Conservation (phyloP, 2,797 vertebrate species). For the Schizopygopsis malacanthus region DNA sequence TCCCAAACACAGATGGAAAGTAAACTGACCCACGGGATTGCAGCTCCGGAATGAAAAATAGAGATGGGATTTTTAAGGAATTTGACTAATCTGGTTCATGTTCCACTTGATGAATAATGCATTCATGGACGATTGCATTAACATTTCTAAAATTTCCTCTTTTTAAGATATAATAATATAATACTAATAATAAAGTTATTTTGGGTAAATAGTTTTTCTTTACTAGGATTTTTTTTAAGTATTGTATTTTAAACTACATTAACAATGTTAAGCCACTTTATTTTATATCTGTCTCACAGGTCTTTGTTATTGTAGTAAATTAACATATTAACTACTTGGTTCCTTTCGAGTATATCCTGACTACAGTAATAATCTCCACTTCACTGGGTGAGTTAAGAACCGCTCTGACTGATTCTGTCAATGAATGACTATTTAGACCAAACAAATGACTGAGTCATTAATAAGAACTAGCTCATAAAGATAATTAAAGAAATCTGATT, state of each 20-base stretch:
- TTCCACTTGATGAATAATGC: not conserved
- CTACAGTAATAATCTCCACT: not conserved
- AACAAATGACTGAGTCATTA: not conserved
- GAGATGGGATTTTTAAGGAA: not conserved
- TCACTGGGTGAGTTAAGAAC: not conserved
- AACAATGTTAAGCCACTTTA: not conserved
- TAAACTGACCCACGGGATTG: not conserved
- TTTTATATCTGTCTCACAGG: too few relatives aligned
- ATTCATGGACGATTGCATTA: not conserved
- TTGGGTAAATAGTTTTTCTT: not conserved
- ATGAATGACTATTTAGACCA: not conserved
- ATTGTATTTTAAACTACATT: not conserved
- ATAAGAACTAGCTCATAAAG: not conserved
- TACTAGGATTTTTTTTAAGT: too few relatives aligned
- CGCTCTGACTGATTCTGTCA: not conserved
- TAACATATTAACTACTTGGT: not conserved
- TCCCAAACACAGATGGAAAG: not conserved
- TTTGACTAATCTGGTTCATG: not conserved
- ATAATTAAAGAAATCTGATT: not conserved
- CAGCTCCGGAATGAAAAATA: not conserved
- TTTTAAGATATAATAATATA: not conserved
- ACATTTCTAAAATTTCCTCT: not conserved
- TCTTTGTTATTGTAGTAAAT: not conserved
- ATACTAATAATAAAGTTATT: not conserved
- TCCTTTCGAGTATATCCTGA: not conserved